A percentile compares a stretch with the other conserved stretches of the same genome.
Evolutionary conservation across 2,797 vertebrate species (phyloP).

Genomic region (Sphenodon punctatus): DNA sequence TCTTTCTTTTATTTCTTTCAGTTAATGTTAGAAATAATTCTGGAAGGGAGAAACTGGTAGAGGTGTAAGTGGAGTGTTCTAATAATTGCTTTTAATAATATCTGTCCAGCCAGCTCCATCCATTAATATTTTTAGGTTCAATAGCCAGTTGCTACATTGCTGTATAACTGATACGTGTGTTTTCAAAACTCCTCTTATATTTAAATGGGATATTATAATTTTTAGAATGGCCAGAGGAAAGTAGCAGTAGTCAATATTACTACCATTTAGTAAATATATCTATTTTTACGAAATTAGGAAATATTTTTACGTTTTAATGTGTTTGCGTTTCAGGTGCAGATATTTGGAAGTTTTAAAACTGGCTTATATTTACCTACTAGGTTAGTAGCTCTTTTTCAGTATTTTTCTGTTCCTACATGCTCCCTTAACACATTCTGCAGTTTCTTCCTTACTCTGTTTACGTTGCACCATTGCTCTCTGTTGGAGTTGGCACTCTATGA

Average conservation of each 20-base stretch:
- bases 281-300: background rate
- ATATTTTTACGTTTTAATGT: conserved; percentile 18
- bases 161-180: background rate
- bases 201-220: no score
- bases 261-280: background rate
- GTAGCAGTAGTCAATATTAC: conserved; percentile 43
- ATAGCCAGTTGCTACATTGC: background rate
- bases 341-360: conserved; percentile 99
- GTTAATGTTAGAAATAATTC: no score
- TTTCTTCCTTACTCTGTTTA: no score
- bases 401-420: background rate
- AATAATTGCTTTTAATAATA: background rate
- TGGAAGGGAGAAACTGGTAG: no score
- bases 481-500: background rate
- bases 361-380: conserved; percentile 98
- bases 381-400: conserved; percentile 73
- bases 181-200: background rate
- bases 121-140: background rate
- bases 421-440: background rate
- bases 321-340: conserved; percentile 86
- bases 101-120: background rate
- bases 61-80: no score
- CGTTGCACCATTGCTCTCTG: background rate
- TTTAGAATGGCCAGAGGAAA: conserved; percentile 62
- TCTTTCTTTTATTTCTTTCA: no score